phyloP scores from a whole-genome alignment of 2,888 invertebrate genomes.

The Eupithecia inturbata region DNA sequence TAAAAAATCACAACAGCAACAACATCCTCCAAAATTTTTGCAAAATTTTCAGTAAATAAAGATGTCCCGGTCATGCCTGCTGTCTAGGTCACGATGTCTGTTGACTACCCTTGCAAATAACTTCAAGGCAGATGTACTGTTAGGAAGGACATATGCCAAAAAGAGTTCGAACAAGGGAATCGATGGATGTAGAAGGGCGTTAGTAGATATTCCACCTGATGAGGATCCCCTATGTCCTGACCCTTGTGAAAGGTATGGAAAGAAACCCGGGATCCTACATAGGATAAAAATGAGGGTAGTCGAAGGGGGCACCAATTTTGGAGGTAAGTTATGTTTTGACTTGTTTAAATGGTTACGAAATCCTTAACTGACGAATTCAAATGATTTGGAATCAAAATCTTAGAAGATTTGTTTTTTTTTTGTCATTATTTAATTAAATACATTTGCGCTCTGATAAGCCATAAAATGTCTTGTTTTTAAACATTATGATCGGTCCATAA shows the following conservation, averaged over 20 bases:
- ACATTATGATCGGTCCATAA: too few relatives aligned
- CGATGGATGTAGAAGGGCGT: constrained; percentile 64
- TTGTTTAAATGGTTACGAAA: too few relatives aligned
- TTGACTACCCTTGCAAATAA: constrained; percentile 48
- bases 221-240: constrained; percentile 60
- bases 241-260: constrained; percentile 57
- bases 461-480: too few relatives aligned
- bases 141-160: constrained; percentile 57
- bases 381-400: too few relatives aligned
- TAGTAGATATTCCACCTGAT: constrained; percentile 63
- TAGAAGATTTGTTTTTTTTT: background rate
- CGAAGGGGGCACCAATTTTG: constrained; percentile 78
- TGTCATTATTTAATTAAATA: too few relatives aligned
- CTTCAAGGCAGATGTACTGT: constrained; percentile 35
- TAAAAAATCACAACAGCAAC: constrained; percentile 56
- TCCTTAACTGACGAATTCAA: too few relatives aligned
- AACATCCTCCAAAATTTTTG: constrained; percentile 45
- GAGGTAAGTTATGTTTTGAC: constrained; percentile 65
- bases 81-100: constrained; percentile 49
- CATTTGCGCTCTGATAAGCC: too few relatives aligned
- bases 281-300: constrained; percentile 70
- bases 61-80: constrained; percentile 44
- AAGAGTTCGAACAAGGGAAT: constrained; percentile 36
- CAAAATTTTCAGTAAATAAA: constrained; percentile 42
- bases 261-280: constrained; percentile 67